A percentile compares a stretch with the other conserved stretches of the same genome.
Conservation (phyloP, 2,888 invertebrate genomes). For the Heliconius sara region DNA sequence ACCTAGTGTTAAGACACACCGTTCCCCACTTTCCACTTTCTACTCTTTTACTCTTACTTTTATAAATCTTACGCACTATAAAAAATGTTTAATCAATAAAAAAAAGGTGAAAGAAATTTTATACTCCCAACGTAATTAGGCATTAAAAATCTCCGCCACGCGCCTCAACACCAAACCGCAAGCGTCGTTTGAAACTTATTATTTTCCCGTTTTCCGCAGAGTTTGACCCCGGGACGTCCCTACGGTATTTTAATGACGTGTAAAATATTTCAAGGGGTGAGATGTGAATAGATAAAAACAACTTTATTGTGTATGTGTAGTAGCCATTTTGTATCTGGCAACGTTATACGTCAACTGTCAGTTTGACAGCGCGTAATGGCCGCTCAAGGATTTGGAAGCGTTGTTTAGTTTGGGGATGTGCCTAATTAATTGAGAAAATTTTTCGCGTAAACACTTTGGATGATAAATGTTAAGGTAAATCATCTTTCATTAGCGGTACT, state of each 20-base stretch:
- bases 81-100: background rate
- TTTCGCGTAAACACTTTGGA: conserved; percentile 28
- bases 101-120: background rate
- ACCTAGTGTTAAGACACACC: no score
- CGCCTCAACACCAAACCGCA: conserved; percentile 47
- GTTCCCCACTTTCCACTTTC: no score
- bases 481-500: background rate
- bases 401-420: conserved; percentile 58
- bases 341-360: conserved; percentile 69
- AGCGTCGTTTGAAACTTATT: conserved; percentile 55
- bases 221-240: conserved; percentile 64
- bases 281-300: conserved; percentile 50
- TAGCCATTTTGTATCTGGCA: conserved; percentile 49
- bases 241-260: conserved; percentile 69
- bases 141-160: conserved; percentile 46
- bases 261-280: conserved; percentile 65
- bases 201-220: conserved; percentile 75
- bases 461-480: conserved; percentile 10
- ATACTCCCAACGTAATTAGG: conserved; percentile 39
- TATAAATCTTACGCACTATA: background rate
- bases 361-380: conserved; percentile 73
- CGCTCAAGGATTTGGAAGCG: conserved; percentile 70
- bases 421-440: conserved; percentile 40
- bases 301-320: conserved; percentile 42
- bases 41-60: background rate